Base-by-base conservation (phyloP, 2,113 vertebrate species). In the Protobothrops flavoviridis region DNA sequence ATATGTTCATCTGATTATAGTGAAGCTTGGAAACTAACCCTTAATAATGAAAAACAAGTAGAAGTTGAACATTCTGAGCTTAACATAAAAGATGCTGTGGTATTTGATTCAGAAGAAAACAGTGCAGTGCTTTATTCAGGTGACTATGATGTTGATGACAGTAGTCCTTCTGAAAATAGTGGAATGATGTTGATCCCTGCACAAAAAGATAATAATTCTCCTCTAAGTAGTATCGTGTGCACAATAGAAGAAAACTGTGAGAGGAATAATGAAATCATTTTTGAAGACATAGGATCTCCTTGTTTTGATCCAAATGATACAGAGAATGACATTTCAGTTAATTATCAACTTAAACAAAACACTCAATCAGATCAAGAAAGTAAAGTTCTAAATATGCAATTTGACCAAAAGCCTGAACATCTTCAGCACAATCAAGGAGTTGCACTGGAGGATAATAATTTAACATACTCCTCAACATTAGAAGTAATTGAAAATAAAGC, bases 181-280 rank as follows among this genome's bases (percentile, higher is more conserved):
- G 95, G 56, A 95, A n/a, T 96, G 95, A 94, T 94, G 88, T 90
- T 24, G 0, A 29, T 93, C 0, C 94, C 90, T 92, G 95, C 93
- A 1, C 97, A 97, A 92, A 96, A 94, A 13, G 94, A 95, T 59
- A 94, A 95, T 48, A 93, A 97, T 93, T 96, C 97, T 53, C 88
- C 96, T 1, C 96, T 2, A 45, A 94, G 90, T 87, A 96, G 90
- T 93, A 43, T 33, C 17, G 64, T 4, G 48, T 93, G 94, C 24
- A 43, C 1, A n/a, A 24, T 29, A 5, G 91, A 90, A 93, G 87
- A 95, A 0, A 94, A 11, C 1, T 17, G 92, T 0, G 96, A 96
- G 85, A 1, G 89, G 5, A 94, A 93, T 92, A 96, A 64, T 87
- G 93, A 52, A 81, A 92, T 94, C 93, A 93, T 95, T 88, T 45